Conservation (phyloP, 2,797 vertebrate genomes). For the Anabas testudineus region DNA sequence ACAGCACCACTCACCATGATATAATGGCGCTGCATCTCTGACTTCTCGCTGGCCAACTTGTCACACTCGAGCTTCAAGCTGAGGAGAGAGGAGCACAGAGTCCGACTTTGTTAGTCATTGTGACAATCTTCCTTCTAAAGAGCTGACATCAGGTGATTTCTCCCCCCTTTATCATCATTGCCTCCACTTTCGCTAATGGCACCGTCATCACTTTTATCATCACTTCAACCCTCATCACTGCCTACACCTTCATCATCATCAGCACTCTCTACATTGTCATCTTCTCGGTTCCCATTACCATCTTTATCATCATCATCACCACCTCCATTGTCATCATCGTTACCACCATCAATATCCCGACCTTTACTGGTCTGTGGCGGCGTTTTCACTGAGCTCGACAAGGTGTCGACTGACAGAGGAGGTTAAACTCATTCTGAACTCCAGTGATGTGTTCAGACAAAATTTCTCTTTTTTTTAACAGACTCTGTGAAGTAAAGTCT, state of each 20-base stretch:
- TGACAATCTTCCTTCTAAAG: conserved; percentile 52
- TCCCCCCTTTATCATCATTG: conserved; percentile 67
- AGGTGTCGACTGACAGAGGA: conserved; percentile 35
- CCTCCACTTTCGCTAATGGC: conserved; percentile 48
- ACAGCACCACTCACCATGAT: conserved; percentile 89
- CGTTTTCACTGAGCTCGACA: conserved; percentile 11
- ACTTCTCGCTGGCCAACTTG: conserved; percentile 98
- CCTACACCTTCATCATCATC: conserved; percentile 33
- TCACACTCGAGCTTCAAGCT: conserved; percentile 97
- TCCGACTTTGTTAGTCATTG: conserved; percentile 59
- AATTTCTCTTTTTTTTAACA: conserved; percentile 49
- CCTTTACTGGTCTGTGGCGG: conserved; percentile 15
- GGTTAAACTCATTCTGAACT: conserved; percentile 55
- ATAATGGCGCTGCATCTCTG: conserved; percentile 98
- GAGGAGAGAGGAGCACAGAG: conserved; percentile 56
- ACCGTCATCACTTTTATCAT: conserved; percentile 56
- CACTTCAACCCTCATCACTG: conserved; percentile 48
- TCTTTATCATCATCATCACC: conserved; percentile 38
- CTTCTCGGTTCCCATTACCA: conserved; percentile 30
- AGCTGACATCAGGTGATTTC: conserved; percentile 66
- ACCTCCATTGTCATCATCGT: conserved; percentile 16
- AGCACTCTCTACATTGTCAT: conserved; percentile 36
- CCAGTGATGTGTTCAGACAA: conserved; percentile 25
- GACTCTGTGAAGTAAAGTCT: conserved; percentile 48
- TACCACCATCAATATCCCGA: conserved; percentile 19